These are phyloP conservation scores for Agrotis puta DNA, from an alignment of 2,888 invertebrate species.

Conservation along the genomic window DNA sequence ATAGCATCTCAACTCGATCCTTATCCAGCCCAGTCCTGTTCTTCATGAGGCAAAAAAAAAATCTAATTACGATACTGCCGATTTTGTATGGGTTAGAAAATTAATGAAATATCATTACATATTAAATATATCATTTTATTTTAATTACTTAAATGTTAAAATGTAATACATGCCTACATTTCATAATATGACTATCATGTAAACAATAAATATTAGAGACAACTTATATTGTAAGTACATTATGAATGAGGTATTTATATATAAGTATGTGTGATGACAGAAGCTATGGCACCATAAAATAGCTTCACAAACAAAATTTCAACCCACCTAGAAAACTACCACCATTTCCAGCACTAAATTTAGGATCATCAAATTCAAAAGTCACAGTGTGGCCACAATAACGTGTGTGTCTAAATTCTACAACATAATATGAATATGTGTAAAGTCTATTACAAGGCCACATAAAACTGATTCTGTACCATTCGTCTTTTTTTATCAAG, in stretches of 20 bases:
- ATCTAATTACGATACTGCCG: too few species aligned
- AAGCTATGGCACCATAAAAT: slow-evolving; percentile 10
- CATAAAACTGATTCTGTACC: slow-evolving; percentile 85
- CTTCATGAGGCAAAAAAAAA: too few species aligned
- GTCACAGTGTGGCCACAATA: slow-evolving; percentile 80
- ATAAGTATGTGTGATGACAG: slow-evolving; percentile 9
- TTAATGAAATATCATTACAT: slow-evolving; percentile 15
- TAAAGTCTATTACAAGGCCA: slow-evolving; percentile 82
- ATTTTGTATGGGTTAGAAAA: background rate
- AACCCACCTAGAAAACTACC: slow-evolving; percentile 87
- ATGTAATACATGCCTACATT: slow-evolving; percentile 15
- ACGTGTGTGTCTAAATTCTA: slow-evolving; percentile 81
- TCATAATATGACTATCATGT: slow-evolving; percentile 10
- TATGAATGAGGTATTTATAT: slow-evolving; percentile 30
- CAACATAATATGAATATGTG: slow-evolving; percentile 84
- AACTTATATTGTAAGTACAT: slow-evolving; percentile 15
- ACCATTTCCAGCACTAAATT: slow-evolving; percentile 72
- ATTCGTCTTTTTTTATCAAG: slow-evolving; percentile 84
- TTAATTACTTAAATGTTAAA: slow-evolving; percentile 12
- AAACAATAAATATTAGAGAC: slow-evolving; percentile 30
- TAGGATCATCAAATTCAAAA: slow-evolving; percentile 86
- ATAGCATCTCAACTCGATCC: too few species aligned
- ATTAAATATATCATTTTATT: slow-evolving; percentile 19
- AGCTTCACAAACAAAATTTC: slow-evolving; percentile 83
- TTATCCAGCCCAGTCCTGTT: too few species aligned